These are phyloP conservation scores for Belgica antarctica DNA, from an alignment of 2,888 invertebrate species.

Conservation along the genomic window DNA sequence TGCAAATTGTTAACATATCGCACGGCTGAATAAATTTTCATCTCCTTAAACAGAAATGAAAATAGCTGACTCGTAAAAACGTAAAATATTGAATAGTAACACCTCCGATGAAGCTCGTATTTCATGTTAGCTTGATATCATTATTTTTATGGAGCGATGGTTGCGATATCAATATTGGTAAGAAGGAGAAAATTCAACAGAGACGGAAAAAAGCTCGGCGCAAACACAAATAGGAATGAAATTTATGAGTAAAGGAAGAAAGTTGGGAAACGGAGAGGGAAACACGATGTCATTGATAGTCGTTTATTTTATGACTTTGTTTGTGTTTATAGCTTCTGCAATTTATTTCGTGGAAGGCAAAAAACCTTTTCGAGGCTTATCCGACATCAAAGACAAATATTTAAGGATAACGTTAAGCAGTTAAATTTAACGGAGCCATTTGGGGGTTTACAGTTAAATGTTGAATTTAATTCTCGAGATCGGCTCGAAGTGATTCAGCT, in stretches of 20 bases:
- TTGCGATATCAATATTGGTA: constrained; percentile 24
- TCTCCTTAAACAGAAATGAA: no score
- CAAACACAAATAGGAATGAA: constrained; percentile 34
- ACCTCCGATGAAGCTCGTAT: constrained; percentile 9
- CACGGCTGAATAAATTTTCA: not conserved
- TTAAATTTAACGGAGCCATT: no score
- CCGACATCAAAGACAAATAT: no score
- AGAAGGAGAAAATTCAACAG: not conserved
- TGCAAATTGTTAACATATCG: no score
- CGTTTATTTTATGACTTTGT: constrained; percentile 42
- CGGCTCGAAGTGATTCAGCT: no score
- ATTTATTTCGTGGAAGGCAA: no score
- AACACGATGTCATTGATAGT: constrained; percentile 38
- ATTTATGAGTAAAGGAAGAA: constrained; percentile 31
- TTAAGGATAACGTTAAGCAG: no score
- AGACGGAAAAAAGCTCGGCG: not conserved
- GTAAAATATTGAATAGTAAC: constrained; percentile 8
- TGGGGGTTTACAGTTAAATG: no score
- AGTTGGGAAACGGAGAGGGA: not conserved
- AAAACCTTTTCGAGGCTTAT: no score
- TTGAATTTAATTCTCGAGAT: no score
- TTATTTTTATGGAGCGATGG: constrained; percentile 26
- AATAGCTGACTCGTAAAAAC: constrained; percentile 7
- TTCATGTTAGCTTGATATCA: constrained; percentile 5
- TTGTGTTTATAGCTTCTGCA: constrained; percentile 13